Evolutionary conservation across 2,797 vertebrate species (phyloP), one percentile per base, ranked within the genome.

Genomic region (Oceanodroma leucorhoa): DNA sequence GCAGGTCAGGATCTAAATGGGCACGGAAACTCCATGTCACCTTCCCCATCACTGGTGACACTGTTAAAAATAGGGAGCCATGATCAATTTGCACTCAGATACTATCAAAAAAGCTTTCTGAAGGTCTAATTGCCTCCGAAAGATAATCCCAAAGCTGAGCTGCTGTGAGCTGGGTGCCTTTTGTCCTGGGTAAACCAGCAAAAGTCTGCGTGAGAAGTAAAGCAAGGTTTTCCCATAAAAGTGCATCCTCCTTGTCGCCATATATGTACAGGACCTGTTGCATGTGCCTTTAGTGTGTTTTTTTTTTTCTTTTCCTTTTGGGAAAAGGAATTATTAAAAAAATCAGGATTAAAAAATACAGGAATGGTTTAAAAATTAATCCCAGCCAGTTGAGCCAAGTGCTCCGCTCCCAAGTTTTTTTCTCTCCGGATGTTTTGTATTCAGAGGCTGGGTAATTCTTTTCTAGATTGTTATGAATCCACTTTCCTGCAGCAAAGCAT

Each of bases 331-430:
- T 38, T 9, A 26, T 53, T 93, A 9, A 61, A 41, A 71, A 87
- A 79, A 36, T 45, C 3, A 61, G 46, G 34, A 60, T 40, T 11
- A 29, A 83, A 66, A 76, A 65, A 16, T 50, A 83, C 19, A 67
- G 24, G 36, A 83, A 40, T 41, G 15, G 29, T 73, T 91, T 89
- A 46, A 89, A 83, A 83, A 43, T 10, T 1, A 76, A 21, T 92
- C 43, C 40, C 15, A 34, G 5, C 5, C 0, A 1, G 58, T 26
- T 69, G 18, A 36, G 19, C 34, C 10, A 43, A 36, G 16, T 61
- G 17, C 32, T 84, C 17, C 0, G 0, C 2, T 83, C 34, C 27
- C 32, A 23, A 4, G 0, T 5, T 65, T 70, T 87, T 77, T 87
- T 43, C 38, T 84, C 45, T 46, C 57, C 53, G 26, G 5, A 10